Evolutionary conservation across 2,888 invertebrate genomes (phyloP), one percentile per base, ranked within the genome.

Genomic region (Choristoneura rosaceana): DNA sequence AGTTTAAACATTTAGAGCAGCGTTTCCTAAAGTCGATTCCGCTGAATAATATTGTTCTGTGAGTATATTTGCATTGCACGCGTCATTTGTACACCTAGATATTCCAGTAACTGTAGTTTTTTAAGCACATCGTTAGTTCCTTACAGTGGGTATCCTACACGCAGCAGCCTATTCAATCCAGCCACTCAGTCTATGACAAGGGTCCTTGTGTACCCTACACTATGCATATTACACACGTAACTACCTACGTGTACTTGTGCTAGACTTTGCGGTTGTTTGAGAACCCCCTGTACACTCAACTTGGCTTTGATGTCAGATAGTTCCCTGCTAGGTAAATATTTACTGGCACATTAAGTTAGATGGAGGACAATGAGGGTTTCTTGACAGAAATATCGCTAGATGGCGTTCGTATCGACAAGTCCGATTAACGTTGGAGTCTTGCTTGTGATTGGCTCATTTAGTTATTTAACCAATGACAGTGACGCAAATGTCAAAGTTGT

Each of bases 51-150:
- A 38, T 4, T 38, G 38, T 38, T 38, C 38, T 7, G 5, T 38
- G 38, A 38, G 38, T 7, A 38, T 38, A 7, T 38, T 38, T 38
- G 38, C 38, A 38, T 34, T 34, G 4, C 34, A 34, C 34, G 34
- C 5, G 34, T 34, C 47, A n/a, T 15, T 38, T 0, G 9, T 59
- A 60, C 17, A 60, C 59, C 8, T 14, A 59, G 12, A 10, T 34
- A 34, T 38, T 38, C 4, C 15, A 12, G 38, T 61, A n/a, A 0
- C 34, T 34, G 4, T 38, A 38, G 38, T 62, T 25, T 61, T 12
- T 61, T 70, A 75, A 75, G 70, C 64, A 69, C 76, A 75, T 81
- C 78, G 78, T 80, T 81, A 80, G 69, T 67, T 74, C 74, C 75
- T 0, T 5, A 38, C 78, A 77, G 74, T 73, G 75, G 77, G 71